These are phyloP conservation scores for Cataglyphis rosenhaueri DNA, from an alignment of 2,888 invertebrate species.

Conservation along the genomic window DNA sequence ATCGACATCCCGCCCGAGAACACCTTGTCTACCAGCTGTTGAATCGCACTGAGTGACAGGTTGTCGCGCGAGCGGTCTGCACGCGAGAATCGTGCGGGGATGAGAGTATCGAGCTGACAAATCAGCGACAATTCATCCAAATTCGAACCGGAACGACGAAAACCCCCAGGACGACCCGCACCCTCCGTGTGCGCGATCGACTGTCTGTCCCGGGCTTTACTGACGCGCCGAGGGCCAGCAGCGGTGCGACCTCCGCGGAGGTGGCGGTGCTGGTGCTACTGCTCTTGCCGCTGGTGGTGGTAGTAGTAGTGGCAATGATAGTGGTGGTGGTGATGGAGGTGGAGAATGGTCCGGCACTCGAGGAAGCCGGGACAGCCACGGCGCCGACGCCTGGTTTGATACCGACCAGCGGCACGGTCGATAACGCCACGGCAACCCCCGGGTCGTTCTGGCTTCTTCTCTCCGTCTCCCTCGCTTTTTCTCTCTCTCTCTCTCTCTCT, in stretches of 20 bases:
- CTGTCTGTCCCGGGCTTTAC: slow-evolving; percentile 81
- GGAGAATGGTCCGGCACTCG: slow-evolving; percentile 76
- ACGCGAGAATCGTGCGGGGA: not conserved
- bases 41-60: slow-evolving; percentile 2
- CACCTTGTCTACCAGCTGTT: slow-evolving; percentile 34
- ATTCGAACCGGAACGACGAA: slow-evolving; percentile 58
- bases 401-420: slow-evolving; percentile 79
- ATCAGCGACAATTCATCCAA: slow-evolving; percentile 43
- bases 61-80: not conserved
- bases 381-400: slow-evolving; percentile 77
- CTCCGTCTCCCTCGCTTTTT: slow-evolving; percentile 20
- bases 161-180: slow-evolving; percentile 65
- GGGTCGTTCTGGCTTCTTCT: slow-evolving; percentile 77
- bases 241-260: slow-evolving; percentile 75
- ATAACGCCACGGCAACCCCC: slow-evolving; percentile 82
- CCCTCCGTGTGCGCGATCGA: slow-evolving; percentile 73
- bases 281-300: slow-evolving; percentile 46
- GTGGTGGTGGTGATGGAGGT: slow-evolving; percentile 50
- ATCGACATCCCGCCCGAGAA: not conserved
- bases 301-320: slow-evolving; percentile 10
- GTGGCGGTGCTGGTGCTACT: slow-evolving; percentile 50
- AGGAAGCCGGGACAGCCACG: slow-evolving; percentile 76
- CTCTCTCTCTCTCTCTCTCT: slow-evolving; percentile 21
- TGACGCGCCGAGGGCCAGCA: slow-evolving; percentile 73
- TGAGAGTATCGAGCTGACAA: slow-evolving; percentile 24